Percentiles rank a stretch among this genome's conserved stretches.
phyloP scores from a whole-genome alignment of 2,888 invertebrate species.

The Plebejus anna region DNA sequence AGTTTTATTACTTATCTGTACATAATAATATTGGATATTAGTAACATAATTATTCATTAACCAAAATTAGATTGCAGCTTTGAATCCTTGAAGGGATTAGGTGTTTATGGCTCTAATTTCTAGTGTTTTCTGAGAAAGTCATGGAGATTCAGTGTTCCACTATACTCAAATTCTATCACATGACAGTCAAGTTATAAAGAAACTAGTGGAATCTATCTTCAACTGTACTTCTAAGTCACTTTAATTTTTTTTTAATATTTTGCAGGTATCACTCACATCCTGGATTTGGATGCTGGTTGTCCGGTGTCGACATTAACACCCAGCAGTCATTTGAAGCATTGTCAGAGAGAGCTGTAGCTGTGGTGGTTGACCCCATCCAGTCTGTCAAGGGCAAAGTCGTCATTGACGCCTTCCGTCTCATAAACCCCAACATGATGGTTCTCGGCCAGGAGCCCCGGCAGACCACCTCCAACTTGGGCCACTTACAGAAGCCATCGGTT shows the following conservation, averaged over 20 bases:
- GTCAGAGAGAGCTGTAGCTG: constrained; percentile 98
- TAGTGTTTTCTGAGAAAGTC: too few relatives aligned
- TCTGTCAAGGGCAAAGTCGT: constrained; percentile 99
- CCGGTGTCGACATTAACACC: constrained; percentile 99
- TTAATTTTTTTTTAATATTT: constrained; percentile 26
- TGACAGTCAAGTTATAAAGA: too few relatives aligned
- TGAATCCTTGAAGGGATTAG: too few relatives aligned
- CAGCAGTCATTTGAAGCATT: constrained; percentile 99
- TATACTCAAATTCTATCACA: too few relatives aligned
- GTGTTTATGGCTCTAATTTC: too few relatives aligned
- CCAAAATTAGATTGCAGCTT: too few relatives aligned
- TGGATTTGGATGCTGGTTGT: constrained; percentile 99
- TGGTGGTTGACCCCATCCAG: constrained; percentile 99
- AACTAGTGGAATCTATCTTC: too few relatives aligned
- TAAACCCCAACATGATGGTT: constrained; percentile 99
- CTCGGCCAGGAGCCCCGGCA: constrained; percentile 99
- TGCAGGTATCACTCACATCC: constrained; percentile 98
- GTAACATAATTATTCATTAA: too few relatives aligned
- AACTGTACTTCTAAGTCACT: background rate
- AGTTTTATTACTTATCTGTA: constrained; percentile 36
- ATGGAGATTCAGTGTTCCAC: too few relatives aligned
- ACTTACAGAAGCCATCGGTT: constrained; percentile 98
- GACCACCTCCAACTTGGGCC: constrained; percentile 99
- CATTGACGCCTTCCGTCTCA: constrained; percentile 99
- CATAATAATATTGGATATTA: too few relatives aligned